These are phyloP conservation scores for Nothocercus julius DNA, from an alignment of 2,113 vertebrate genomes.

Conservation along the genomic window DNA sequence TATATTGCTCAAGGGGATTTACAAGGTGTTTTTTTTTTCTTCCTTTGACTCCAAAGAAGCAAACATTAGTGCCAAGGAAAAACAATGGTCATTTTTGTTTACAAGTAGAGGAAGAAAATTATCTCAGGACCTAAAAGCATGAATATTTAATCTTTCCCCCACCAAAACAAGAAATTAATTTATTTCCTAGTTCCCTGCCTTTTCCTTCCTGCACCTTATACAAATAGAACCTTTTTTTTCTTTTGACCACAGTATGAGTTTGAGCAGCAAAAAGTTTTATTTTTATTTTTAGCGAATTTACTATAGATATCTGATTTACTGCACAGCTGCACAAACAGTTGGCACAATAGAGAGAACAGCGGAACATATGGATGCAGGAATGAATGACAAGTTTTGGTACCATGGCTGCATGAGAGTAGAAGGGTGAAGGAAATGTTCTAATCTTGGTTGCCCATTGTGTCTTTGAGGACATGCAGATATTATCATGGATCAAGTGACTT, in stretches of 20 bases:
- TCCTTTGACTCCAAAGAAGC: background rate
- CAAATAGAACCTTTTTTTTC: background rate
- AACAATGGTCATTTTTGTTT: background rate
- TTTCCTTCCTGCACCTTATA: background rate
- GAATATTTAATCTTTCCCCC: background rate
- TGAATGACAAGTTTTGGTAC: background rate
- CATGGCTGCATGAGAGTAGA: background rate
- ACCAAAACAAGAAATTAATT: background rate
- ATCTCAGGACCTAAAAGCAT: background rate
- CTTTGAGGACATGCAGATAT: background rate
- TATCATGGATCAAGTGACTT: background rate
- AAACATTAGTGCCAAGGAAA: background rate
- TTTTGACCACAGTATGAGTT: background rate
- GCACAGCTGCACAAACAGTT: background rate
- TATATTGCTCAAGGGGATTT: background rate
- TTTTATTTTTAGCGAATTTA: background rate
- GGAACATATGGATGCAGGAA: background rate
- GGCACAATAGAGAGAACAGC: background rate
- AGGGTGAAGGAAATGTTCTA: background rate
- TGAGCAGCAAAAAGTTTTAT: background rate
- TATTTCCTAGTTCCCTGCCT: background rate
- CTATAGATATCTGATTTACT: background rate
- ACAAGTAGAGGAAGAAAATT: background rate
- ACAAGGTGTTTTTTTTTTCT: background rate
- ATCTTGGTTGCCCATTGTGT: background rate